Base-by-base conservation (phyloP, 2,797 vertebrate species). In the Rhinichthys osculus region DNA sequence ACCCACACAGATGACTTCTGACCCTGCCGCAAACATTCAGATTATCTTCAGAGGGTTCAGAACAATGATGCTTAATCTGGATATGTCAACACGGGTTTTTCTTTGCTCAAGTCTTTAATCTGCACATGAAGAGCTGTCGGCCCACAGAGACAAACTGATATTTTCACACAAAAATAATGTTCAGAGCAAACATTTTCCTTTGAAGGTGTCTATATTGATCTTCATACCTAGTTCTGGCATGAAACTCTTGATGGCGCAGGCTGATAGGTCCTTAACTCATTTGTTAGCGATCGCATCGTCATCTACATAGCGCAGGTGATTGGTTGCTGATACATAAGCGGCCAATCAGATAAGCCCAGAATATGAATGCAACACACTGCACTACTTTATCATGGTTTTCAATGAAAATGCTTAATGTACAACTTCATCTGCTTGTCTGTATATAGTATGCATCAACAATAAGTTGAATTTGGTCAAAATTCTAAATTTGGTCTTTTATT, bases 51-150 rank as follows among this genome's bases (percentile, higher is more conserved):
- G 54, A 83, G 57, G 10, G 6, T 35, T 27, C 40, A 50, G 27
- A 27, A 72, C 57, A 74, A 83, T 47, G 13, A 33, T 16, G 44
- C 81, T 74, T 50, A 33, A 74, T 74, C 57, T 83, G 57, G 81
- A 38, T n/a, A 17, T 74, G 57, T 64, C 70, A n/a, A 42, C 57
- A 47, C 8, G 9, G 35, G 21, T 35, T 54, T 83, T 66, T 35
- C 69, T 59, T 47, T 83, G 21, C 57, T 74, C 38, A 33, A 81
- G 23, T 21, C 14, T 69, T 81, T 52, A 38, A 42, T 59, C 67
- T 21, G 9, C 69, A 40, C 47, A 54, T 17, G 13, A 42, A 30
- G n/a, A 14, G 35, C 50, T 72, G 67, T 7, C n/a, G 4, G n/a
- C n/a, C 16, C 79, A 40, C 66, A 70, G 54, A 82, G 54, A 44